Percentiles rank a stretch among this genome's conserved stretches.
Evolutionary conservation across 1,140 invertebrate species (phyloP).

Genomic region (Drosophila tsacasi): DNA sequence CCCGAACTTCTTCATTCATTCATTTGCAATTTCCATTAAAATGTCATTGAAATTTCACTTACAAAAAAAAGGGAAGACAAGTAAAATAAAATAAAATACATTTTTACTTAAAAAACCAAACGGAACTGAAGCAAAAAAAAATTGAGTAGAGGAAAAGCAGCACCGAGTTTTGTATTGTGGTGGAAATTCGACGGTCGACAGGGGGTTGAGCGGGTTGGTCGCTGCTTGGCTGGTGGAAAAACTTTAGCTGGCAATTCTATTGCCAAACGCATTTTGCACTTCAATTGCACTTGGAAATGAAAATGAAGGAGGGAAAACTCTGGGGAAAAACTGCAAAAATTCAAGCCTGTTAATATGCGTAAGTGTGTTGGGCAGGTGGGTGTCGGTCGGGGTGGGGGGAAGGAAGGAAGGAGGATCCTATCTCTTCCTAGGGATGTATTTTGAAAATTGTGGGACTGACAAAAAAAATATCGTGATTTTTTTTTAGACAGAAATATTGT

Average conservation of each 20-base stretch:
- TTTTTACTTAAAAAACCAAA: conserved; percentile 43
- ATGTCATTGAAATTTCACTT: conserved; percentile 83
- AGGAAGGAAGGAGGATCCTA: neutral
- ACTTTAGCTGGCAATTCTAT: conserved; percentile 59
- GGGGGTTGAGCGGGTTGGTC: too few relatives aligned
- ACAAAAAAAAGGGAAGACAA: conserved; percentile 36
- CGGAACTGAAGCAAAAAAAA: conserved; percentile 39
- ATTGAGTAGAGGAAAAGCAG: conserved; percentile 37
- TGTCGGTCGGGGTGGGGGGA: too few relatives aligned
- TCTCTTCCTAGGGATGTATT: conserved; percentile 18
- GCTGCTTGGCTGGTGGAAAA: conserved; percentile 15
- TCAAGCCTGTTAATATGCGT: conserved; percentile 76
- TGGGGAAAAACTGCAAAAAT: conserved; percentile 43
- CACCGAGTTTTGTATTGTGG: conserved; percentile 58
- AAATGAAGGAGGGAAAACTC: conserved; percentile 42
- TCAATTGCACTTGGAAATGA: conserved; percentile 62
- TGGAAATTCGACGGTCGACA: conserved; percentile 1
- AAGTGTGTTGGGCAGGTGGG: conserved; percentile 45
- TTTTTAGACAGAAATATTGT: neutral
- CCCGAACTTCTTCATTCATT: conserved; percentile 23
- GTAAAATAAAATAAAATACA: neutral
- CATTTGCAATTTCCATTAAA: conserved; percentile 74
- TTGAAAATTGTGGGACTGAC: neutral
- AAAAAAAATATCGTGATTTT: neutral
- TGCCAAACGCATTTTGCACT: conserved; percentile 64